phyloP scores from a whole-genome alignment of 2,888 invertebrate genomes.

The Dasysyrphus albostriatus region DNA sequence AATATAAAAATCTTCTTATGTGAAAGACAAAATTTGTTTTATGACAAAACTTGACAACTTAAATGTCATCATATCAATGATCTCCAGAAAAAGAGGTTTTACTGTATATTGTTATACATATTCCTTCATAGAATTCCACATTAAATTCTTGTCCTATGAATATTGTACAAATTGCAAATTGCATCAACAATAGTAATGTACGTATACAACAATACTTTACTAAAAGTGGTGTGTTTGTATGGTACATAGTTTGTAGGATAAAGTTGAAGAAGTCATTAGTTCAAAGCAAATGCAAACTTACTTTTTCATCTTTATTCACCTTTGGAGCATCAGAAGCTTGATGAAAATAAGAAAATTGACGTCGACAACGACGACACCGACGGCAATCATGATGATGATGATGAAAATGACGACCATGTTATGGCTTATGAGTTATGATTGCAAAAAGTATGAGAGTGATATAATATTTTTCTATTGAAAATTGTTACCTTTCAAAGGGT shows the following conservation, averaged over 20 bases:
- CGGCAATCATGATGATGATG: background rate
- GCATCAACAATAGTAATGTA: conserved; percentile 7
- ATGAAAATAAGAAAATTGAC: conserved; percentile 2
- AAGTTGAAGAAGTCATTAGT: conserved; percentile 25
- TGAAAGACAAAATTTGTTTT: no score
- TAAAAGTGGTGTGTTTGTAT: background rate
- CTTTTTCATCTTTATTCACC: background rate
- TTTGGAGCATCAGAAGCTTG: conserved; percentile 1
- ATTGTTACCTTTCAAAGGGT: background rate
- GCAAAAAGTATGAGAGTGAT: background rate
- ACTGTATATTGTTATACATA: background rate
- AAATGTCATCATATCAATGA: no score
- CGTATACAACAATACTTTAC: conserved; percentile 3
- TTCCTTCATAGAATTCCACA: background rate
- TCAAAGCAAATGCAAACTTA: conserved; percentile 15
- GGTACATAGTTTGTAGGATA: background rate
- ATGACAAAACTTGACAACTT: background rate
- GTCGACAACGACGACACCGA: background rate
- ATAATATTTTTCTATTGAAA: background rate
- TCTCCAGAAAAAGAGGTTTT: background rate
- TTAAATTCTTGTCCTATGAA: background rate
- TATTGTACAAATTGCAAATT: conserved; percentile 5
- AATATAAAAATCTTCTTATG: no score
- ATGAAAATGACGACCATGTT: background rate
- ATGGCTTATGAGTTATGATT: conserved; percentile 3